A percentile compares a stretch with the other conserved stretches of the same genome.
Evolutionary conservation across 2,113 vertebrate genomes (phyloP).

Genomic region (Centropristis striata): DNA sequence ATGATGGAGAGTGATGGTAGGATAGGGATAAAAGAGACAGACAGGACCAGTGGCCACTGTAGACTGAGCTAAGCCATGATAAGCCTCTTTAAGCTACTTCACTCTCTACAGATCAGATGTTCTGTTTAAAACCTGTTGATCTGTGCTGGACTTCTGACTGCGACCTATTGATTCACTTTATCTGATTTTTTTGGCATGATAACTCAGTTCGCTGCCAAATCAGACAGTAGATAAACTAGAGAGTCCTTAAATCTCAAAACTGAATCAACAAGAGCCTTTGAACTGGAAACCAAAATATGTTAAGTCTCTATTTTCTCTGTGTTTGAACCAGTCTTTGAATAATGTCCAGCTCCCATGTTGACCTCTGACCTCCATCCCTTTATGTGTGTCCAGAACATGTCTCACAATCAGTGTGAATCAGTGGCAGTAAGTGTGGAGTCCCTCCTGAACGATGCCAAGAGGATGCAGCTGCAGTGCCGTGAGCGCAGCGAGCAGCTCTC

Average conservation of each 20-base stretch:
- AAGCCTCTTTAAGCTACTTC: conserved; percentile 74
- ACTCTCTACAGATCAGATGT: conserved; percentile 60
- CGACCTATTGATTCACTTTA: conserved; percentile 36
- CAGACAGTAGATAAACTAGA: background rate
- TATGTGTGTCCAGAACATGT: conserved; percentile 63
- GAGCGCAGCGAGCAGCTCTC: conserved; percentile 77
- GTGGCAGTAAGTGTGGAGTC: conserved; percentile 78
- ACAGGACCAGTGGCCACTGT: conserved; percentile 29
- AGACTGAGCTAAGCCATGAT: conserved; percentile 48
- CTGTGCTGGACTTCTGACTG: conserved; percentile 40
- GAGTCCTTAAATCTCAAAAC: conserved; percentile 14
- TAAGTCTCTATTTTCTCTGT: background rate
- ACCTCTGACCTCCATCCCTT: conserved; percentile 6
- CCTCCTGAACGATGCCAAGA: conserved; percentile 73
- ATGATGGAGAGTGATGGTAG: background rate
- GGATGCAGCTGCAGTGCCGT: conserved; percentile 76
- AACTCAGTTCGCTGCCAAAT: conserved; percentile 14
- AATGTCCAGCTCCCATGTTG: background rate
- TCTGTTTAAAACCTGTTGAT: conserved; percentile 67
- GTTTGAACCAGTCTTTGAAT: background rate
- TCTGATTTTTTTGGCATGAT: conserved; percentile 45
- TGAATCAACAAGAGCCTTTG: background rate
- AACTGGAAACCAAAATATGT: background rate
- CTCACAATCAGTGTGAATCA: conserved; percentile 68
- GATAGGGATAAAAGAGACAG: conserved; percentile 3